Evolutionary conservation across 2,113 vertebrate genomes (phyloP).

Genomic region (Lichenostomus cassidix): DNA sequence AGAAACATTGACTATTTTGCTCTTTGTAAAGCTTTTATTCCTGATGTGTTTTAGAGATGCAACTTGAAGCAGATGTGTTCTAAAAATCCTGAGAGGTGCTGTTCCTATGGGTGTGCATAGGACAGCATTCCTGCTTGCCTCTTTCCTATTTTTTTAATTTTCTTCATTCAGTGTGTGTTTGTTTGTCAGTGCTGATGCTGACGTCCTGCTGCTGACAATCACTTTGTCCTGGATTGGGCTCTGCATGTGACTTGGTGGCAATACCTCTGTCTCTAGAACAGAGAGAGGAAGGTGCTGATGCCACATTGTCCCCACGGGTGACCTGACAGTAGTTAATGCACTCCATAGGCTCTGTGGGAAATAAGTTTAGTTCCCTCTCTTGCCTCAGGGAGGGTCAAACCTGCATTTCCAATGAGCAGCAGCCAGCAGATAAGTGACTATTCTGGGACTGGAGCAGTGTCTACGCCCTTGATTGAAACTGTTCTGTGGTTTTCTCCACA

Average conservation of each 20-base stretch:
- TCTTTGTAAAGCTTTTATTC: not conserved
- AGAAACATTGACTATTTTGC: not conserved
- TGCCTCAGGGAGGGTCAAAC: not conserved
- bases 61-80: not conserved
- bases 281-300: not conserved
- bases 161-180: not conserved
- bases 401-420: not conserved
- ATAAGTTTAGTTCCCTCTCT: not conserved
- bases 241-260: accelerated
- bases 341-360: not conserved
- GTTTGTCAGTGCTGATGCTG: not conserved
- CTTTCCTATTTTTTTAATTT: accelerated
- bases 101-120: not conserved
- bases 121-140: not conserved
- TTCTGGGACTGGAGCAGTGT: not conserved
- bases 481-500: not conserved
- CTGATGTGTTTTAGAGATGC: not conserved
- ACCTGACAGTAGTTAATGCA: not conserved
- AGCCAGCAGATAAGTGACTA: constrained; percentile 14
- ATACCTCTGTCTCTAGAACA: not conserved
- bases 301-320: accelerated
- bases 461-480: not conserved
- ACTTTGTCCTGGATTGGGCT: accelerated
- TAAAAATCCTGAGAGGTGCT: not conserved
- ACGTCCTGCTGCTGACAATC: not conserved